These are phyloP conservation scores for Sipha flava DNA, from an alignment of 1,140 invertebrate genomes.

Conservation along the genomic window DNA sequence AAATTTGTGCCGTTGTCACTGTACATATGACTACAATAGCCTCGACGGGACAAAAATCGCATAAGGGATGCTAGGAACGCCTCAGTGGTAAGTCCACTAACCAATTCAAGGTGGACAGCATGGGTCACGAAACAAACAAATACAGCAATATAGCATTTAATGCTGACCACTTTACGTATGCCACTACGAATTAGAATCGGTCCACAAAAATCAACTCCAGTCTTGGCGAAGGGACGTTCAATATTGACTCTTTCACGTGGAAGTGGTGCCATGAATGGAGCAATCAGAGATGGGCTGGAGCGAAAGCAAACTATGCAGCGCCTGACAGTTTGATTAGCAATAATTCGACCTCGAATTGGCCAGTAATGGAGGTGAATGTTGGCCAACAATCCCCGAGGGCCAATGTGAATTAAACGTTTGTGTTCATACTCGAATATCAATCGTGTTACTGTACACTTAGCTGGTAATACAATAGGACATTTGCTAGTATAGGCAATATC, in stretches of 20 bases:
- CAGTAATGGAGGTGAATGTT: not conserved
- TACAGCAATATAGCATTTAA: constrained; percentile 33
- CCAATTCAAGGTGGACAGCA: constrained; percentile 40
- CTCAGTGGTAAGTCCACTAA: constrained; percentile 35
- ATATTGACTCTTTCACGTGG: not conserved
- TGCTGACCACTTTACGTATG: not conserved
- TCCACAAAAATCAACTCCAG: constrained; percentile 15
- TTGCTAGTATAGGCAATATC: not conserved
- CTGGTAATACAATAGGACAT: not conserved
- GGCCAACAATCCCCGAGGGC: not conserved
- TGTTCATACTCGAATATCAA: constrained; percentile 17
- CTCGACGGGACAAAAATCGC: constrained; percentile 37
- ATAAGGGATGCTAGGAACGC: constrained; percentile 37
- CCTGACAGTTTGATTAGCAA: not conserved
- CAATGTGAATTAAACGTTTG: not conserved
- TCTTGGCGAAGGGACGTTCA: not conserved
- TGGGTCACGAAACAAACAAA: constrained; percentile 39
- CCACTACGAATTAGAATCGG: not conserved
- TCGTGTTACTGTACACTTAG: not conserved
- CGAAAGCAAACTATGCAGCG: not conserved
- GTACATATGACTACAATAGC: not conserved
- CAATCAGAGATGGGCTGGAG: not conserved
- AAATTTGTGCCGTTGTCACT: constrained; percentile 35
- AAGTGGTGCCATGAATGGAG: constrained; percentile 1
- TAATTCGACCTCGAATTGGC: not conserved